Base-by-base conservation (phyloP, 2,797 vertebrate genomes). In the Oreochromis grahami region DNA sequence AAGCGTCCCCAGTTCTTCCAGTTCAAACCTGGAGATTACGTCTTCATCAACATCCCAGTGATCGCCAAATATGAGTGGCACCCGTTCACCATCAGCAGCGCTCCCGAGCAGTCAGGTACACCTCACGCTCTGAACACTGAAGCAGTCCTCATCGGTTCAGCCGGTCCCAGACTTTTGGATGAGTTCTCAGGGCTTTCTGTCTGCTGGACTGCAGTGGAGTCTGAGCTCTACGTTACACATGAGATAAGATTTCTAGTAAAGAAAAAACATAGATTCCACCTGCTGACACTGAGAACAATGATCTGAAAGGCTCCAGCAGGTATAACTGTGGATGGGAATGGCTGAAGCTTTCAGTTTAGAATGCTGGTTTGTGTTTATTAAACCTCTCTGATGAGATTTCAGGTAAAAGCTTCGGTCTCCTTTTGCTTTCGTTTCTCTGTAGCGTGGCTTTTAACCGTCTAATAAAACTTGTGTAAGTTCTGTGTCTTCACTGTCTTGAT, bases 31-130 rank as follows among this genome's bases (percentile, higher is more conserved):
- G 98, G 98, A 4, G 98, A 99, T 88, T 99, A 97, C 13, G 32
- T 99, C 26, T 99, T 97, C 88, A 94, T 99, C 88, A 98, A 98
- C 93, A 88, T 98, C 58, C 97, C 98, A 0, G 95, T 88, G 82
- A 97, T 98, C 0, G 97, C 98, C 15, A 96, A 96, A 90, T 98
- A 97, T 0, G 97, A 98, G 93, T 98, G 98, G 98, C 98, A 98
- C 4, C 98, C 98, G 0, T 98, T 99, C 91, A 98, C 97, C 87
- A 98, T 99, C 95, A 98, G 98, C 97, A 98, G 98, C 0, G 97
- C 98, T 1, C 98, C 98, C 0, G 98, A 99, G 92, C 97, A 98
- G 92, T 90, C 95, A 90, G 97, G 98, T 98, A 91, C 24, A 1
- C 1, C 10, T 29, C 21, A 11, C 21, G 50, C 17, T 9, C 26